phyloP scores from a whole-genome alignment of 2,888 invertebrate species.

The Megastigmus dorsalis region DNA sequence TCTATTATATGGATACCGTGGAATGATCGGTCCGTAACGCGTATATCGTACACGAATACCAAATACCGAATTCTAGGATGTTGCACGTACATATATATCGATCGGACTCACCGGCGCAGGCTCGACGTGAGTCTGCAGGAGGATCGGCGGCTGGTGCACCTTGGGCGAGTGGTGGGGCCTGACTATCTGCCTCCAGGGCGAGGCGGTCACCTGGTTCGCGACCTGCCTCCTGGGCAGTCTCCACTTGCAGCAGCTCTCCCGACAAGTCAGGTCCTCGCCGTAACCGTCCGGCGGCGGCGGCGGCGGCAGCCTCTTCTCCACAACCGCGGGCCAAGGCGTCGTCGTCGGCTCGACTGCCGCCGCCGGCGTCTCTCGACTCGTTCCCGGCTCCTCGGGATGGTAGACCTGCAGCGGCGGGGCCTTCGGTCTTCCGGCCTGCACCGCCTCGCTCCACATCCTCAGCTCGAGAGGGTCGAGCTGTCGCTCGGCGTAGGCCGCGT shows the following conservation, averaged over 20 bases:
- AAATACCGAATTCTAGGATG: too few relatives aligned
- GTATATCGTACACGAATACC: too few relatives aligned
- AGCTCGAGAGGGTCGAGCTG: conserved; percentile 70
- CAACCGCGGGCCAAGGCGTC: conserved; percentile 78
- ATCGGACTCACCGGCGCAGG: too few relatives aligned
- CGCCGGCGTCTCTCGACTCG: conserved; percentile 75
- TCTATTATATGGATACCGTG: too few relatives aligned
- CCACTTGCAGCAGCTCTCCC: conserved; percentile 64
- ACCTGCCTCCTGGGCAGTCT: conserved; percentile 62
- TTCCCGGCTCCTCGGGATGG: conserved; percentile 77
- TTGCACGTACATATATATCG: too few relatives aligned
- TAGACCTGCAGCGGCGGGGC: too few relatives aligned
- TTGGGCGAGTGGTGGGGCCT: conserved; percentile 71
- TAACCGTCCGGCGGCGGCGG: conserved; percentile 74
- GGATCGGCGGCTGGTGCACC: conserved; percentile 59
- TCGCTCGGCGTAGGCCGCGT: conserved; percentile 52
- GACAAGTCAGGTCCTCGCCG: conserved; percentile 61
- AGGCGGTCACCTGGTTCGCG: conserved; percentile 70
- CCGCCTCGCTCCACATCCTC: conserved; percentile 80
- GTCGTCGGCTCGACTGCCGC: conserved; percentile 77
- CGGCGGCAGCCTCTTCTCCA: conserved; percentile 77
- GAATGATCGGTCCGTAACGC: too few relatives aligned
- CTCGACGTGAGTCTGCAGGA: conserved; percentile 42
- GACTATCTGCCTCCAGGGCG: conserved; percentile 69
- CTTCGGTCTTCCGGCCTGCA: too few relatives aligned